Evolutionary conservation across 2,797 vertebrate genomes (phyloP), one percentile per base, ranked within the genome.

Genomic region (Tolypeutes matacus): DNA sequence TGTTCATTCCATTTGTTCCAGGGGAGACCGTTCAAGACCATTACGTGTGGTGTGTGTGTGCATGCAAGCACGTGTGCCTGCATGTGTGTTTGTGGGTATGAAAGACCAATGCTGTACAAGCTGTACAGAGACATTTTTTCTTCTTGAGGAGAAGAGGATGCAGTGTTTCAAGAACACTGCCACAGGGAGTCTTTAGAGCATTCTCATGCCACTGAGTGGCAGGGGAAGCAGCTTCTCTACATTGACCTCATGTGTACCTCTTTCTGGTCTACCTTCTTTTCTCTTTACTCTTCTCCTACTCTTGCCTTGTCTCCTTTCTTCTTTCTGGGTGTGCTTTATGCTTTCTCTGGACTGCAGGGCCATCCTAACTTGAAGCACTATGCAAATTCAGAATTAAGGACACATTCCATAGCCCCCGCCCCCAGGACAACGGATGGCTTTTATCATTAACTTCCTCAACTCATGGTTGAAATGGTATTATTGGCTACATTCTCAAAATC

Each of bases 381-480:
- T 15, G 1, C 15, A 53, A 88, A 42, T 80, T 56, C n/a, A 90
- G 36, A 89, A 75, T 10, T 17, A 21, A 87, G 34, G 86, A 13
- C 14, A 9, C 6, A 31, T 3, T 70, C 69, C 42, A n/a, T 20
- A 8, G 13, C 15, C 34, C 42, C 36, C 60, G 7, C 13, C 18
- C 34, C 65, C 39, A 78, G 75, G n/a, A 27, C 29, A 56, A 81
- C 0, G 1, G 25, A 1, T 31, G 31, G 15, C 64, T 84, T 90
- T 82, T 51, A 42, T 62, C n/a, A 46, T 34, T 70, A 64, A 76
- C 56, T 93, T 96, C 69, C 70, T 77, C 46, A 80, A 89, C 69
- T 72, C 21, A 0, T 34, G 27, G 17, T 42, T 85, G 56, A 96
- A 89, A 76, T 64, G 78, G 72, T 14, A 20, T 62, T 42, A 58